These are phyloP conservation scores for Leuctra nigra DNA, from an alignment of 2,888 invertebrate species.

Conservation along the genomic window DNA sequence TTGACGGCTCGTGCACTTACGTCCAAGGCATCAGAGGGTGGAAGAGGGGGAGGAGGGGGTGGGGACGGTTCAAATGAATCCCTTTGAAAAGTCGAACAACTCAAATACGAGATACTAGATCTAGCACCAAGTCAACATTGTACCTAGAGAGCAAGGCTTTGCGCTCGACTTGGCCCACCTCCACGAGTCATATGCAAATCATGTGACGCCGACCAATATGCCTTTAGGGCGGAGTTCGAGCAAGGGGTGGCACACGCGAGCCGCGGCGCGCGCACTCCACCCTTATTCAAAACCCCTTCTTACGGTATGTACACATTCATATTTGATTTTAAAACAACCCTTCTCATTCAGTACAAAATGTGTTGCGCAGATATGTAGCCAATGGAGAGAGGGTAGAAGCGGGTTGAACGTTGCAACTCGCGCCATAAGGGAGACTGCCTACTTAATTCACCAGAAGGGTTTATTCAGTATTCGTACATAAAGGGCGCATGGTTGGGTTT, in stretches of 20 bases:
- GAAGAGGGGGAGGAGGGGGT: not conserved
- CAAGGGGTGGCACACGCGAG: not conserved
- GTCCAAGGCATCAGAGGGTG: not conserved
- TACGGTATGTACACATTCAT: not conserved
- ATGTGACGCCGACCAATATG: too few species aligned
- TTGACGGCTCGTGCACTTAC: constrained; percentile 22
- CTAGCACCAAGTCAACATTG: constrained; percentile 8
- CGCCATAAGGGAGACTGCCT: constrained; percentile 10
- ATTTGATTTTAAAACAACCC: constrained; percentile 1
- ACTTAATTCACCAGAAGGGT: constrained; percentile 19
- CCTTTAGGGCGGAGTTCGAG: not conserved
- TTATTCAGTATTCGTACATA: constrained; percentile 19
- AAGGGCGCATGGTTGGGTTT: constrained; percentile 16
- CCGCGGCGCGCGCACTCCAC: not conserved
- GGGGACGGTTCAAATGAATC: constrained; percentile 19
- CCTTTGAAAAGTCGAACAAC: constrained; percentile 17
- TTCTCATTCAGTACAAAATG: not conserved
- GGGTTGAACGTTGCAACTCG: not conserved
- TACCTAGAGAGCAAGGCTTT: too few species aligned
- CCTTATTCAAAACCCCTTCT: constrained; percentile 1
- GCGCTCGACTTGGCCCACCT: too few species aligned
- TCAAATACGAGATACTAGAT: constrained; percentile 5
- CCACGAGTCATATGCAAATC: too few species aligned
- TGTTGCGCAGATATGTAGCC: not conserved
- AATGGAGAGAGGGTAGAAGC: not conserved